Evolutionary conservation across 2,797 vertebrate species (phyloP), one percentile per base, ranked within the genome.

Genomic region (Choloepus didactylus): DNA sequence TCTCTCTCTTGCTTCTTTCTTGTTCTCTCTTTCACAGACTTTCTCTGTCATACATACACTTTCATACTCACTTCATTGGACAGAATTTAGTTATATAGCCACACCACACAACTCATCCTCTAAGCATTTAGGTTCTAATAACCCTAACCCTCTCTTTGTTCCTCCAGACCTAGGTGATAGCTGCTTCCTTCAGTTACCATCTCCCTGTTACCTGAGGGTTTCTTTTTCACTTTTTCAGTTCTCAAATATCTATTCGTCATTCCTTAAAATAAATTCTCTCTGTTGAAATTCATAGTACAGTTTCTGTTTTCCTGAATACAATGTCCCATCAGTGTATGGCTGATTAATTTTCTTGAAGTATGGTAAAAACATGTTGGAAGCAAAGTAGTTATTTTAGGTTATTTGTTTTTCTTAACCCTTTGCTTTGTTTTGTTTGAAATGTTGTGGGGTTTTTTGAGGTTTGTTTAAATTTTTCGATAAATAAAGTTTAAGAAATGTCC

Each of bases 261-360:
- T 84, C 56, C 23, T 93, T 81, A 72, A 1, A 67, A 83, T 73
- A 86, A 62, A 95, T 14, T 66, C 49, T 79, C 19, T 81, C 72
- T 81, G 29, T 62, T 62, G 3, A 64, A 88, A 76, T 73, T 70
- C 44, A 91, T 1, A 72, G 59, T n/a, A 90, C 59, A 19, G 46
- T 83, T 90, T 86, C 31, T 76, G n/a, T 83, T 77, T 97, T 73
- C 69, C 46, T 56, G 89, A 86, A 85, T 41, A 95, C 79, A 89
- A 92, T 19, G 23, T 38, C 5, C 41, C 41, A 44, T 44, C 41
- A 44, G 6, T 44, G 4, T 4, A 44, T 44, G 41, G 41, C 41
- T 44, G 4, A 44, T 44, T 44, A 44, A 5, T 44, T 44, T 44
- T 44, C 41, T 44, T 44, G 41, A 44, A 44, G 41, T 44, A 44